Evolutionary conservation across 1,140 invertebrate species (phyloP), one percentile per base, ranked within the genome.

Genomic region (Nasonia longicornis): DNA sequence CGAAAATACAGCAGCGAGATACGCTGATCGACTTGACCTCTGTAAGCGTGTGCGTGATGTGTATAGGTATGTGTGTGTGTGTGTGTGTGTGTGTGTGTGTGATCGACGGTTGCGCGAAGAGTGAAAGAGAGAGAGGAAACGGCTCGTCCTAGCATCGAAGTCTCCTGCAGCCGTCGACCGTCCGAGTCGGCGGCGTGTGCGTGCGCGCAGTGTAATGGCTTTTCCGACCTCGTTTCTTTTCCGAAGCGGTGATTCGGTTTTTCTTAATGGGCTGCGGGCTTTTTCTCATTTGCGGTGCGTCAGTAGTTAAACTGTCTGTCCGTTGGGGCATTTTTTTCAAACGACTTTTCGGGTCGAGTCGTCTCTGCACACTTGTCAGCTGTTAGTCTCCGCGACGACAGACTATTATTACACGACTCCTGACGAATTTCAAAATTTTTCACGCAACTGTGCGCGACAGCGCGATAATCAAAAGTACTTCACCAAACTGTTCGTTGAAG

Each of bases 101-200:
- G 22, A 22, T 22, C 22, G 22, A 22, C 22, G 22, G 0, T 22
- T 22, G 22, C 22, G 22, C 22, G 22, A 22, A 22, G 22, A 22
- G 22, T 22, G 22, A 22, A 22, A 26, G 26, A 26, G 48, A 38
- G 22, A 52, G 64, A 52, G 79, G 77, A 83, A 87, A 38, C 79
- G 80, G 52, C 79, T 80, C 80, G 75, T 84, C 76, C 84, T 79
- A 82, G 87, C 87, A 85, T 88, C 83, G 86, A 88, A 87, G 79
- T 88, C 87, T 87, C 87, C 86, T 77, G 78, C 81, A 69, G 76
- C 80, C 80, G 79, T 16, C 64, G 10, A 29, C 81, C 78, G 31
- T 29, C 52, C 70, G 45, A 64, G 77, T 67, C 66, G 22, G 26
- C n/a, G 3, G 3, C 20, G 26, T 67, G 14, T 38, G 6, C 16